Percentiles rank a stretch among this genome's conserved stretches.
Evolutionary conservation across 1,140 invertebrate species (phyloP).

Genomic region (Drosophila prosaltans): DNA sequence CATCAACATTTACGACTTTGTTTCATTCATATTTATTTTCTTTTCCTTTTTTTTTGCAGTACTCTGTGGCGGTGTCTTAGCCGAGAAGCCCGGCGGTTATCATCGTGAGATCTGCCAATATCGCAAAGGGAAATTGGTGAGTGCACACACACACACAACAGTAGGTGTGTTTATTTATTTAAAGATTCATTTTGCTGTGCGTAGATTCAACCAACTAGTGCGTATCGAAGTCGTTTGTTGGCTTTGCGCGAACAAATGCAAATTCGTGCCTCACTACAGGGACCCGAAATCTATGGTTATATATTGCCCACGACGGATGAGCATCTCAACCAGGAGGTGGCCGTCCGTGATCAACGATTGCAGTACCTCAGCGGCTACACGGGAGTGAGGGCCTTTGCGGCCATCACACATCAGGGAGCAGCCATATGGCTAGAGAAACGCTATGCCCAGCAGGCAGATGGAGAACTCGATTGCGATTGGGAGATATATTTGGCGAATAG

Average conservation of each 20-base stretch:
- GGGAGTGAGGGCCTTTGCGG: slow-evolving; percentile 91
- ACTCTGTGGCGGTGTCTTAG: slow-evolving; percentile 31
- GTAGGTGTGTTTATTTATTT: not conserved
- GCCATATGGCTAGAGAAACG: slow-evolving; percentile 95
- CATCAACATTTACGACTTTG: slow-evolving; percentile 46
- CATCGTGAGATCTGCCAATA: slow-evolving; percentile 72
- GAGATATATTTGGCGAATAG: slow-evolving; percentile 89
- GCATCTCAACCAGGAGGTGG: slow-evolving; percentile 89
- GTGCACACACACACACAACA: slow-evolving; percentile 13
- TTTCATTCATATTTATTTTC: slow-evolving; percentile 38
- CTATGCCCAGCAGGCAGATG: slow-evolving; percentile 91
- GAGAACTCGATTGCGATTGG: slow-evolving; percentile 92
- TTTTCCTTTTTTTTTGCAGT: slow-evolving; percentile 36
- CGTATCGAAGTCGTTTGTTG: slow-evolving; percentile 84
- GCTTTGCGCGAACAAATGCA: slow-evolving; percentile 88
- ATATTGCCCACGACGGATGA: slow-evolving; percentile 91
- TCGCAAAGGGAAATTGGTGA: slow-evolving; percentile 66
- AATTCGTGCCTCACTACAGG: slow-evolving; percentile 85
- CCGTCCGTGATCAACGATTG: slow-evolving; percentile 90
- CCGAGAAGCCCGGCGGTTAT: slow-evolving; percentile 58
- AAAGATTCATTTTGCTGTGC: not conserved
- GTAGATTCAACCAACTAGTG: slow-evolving; percentile 69
- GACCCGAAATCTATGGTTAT: slow-evolving; percentile 88
- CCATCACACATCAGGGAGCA: slow-evolving; percentile 90
- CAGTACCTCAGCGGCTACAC: slow-evolving; percentile 94